phyloP scores from a whole-genome alignment of 2,113 vertebrate genomes.

The Aspiorhynchus laticeps region DNA sequence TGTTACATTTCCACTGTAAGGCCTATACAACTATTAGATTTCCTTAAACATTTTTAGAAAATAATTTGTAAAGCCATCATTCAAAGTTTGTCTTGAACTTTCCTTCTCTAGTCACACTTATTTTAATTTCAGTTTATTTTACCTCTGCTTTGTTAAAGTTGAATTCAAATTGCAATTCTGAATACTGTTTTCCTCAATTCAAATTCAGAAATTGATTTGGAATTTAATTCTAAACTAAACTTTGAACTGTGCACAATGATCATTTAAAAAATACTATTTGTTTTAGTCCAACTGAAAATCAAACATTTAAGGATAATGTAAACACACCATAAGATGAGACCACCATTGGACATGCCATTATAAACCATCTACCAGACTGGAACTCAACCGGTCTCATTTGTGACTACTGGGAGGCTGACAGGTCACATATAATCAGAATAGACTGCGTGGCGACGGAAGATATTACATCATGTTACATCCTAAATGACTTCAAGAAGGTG shows the following conservation, averaged over 20 bases:
- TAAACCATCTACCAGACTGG: background rate
- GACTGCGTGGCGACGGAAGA: slow-evolving; percentile 63
- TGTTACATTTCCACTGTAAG: too few relatives aligned
- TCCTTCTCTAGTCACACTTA: too few relatives aligned
- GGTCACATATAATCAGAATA: slow-evolving; percentile 53
- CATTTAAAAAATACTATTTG: background rate
- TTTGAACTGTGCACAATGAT: background rate
- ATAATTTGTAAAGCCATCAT: too few relatives aligned
- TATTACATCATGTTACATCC: slow-evolving; percentile 69
- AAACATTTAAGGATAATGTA: background rate
- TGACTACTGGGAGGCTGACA: background rate
- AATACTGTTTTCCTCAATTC: background rate
- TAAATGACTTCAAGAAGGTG: slow-evolving; percentile 65
- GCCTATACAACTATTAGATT: too few relatives aligned
- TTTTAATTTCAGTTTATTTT: too few relatives aligned
- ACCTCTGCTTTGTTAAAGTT: too few relatives aligned
- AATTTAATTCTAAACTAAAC: background rate
- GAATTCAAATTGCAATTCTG: too few relatives aligned
- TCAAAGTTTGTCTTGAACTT: too few relatives aligned
- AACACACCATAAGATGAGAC: background rate
- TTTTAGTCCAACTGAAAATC: background rate
- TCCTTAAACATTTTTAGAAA: too few relatives aligned
- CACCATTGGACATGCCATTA: background rate
- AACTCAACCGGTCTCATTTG: background rate
- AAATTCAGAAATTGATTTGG: background rate